Percentiles rank a stretch among this genome's conserved stretches.
These are phyloP conservation scores for Rhineura floridana DNA, from an alignment of 2,113 vertebrate species.

Conservation along the genomic window DNA sequence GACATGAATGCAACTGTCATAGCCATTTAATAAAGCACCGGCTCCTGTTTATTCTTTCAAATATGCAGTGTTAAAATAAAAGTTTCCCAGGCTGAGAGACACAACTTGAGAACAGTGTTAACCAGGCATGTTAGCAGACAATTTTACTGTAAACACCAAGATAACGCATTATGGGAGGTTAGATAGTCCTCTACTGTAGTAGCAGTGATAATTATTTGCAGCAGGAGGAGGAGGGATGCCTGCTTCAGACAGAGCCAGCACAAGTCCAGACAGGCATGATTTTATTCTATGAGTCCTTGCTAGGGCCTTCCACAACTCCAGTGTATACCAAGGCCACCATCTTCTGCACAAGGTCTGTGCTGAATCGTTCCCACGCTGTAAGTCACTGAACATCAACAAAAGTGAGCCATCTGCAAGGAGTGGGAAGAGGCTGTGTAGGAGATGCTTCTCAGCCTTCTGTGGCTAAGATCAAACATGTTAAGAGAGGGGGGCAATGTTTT, in stretches of 20 bases:
- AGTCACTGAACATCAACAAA: not conserved
- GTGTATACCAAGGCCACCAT: not conserved
- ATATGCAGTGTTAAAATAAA: not conserved
- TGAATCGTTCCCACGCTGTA: not conserved
- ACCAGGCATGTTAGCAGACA: not conserved
- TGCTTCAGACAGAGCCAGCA: not conserved
- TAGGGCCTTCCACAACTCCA: not conserved
- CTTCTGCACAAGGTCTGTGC: not conserved
- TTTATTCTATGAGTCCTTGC: not conserved
- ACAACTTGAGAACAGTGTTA: not conserved
- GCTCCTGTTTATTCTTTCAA: not conserved
- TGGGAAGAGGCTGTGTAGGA: not conserved
- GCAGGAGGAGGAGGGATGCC: not conserved
- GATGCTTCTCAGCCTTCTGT: not conserved
- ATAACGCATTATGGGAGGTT: not conserved
- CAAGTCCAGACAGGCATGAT: too few relatives aligned
- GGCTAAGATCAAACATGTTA: not conserved
- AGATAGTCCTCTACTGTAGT: too few relatives aligned
- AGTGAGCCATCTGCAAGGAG: not conserved
- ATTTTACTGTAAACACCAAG: not conserved
- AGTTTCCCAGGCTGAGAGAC: not conserved
- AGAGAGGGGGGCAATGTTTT: not conserved
- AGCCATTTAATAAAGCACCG: not conserved
- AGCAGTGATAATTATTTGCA: too few relatives aligned
- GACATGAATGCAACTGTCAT: not conserved